These are phyloP conservation scores for Xanthorhoe designata DNA, from an alignment of 2,888 invertebrate species.

Conservation along the genomic window DNA sequence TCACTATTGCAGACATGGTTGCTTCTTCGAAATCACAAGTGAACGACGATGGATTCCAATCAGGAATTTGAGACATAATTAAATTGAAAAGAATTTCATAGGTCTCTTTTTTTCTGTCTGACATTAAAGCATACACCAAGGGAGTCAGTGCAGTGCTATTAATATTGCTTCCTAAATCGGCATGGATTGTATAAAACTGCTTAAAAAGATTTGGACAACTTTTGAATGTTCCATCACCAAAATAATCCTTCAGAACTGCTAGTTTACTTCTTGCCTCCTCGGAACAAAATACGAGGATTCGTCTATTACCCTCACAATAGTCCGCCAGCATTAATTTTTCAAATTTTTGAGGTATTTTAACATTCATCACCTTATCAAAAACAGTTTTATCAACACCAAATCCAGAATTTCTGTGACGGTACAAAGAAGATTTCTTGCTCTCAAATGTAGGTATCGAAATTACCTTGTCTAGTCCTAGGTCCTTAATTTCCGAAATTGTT, in stretches of 20 bases:
- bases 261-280: background rate
- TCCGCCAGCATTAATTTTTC: background rate
- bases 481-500: too few relatives aligned
- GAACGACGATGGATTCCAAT: background rate
- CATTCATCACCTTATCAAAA: background rate
- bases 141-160: constrained; percentile 10
- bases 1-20: constrained; percentile 18
- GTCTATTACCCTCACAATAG: background rate
- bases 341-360: background rate
- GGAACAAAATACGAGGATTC: background rate
- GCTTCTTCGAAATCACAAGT: constrained; percentile 29
- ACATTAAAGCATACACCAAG: constrained; percentile 19
- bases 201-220: constrained; percentile 24
- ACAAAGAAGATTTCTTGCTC: too few relatives aligned
- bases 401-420: background rate
- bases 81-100: too few relatives aligned
- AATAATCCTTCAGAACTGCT: background rate
- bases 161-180: constrained; percentile 14
- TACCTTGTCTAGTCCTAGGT: too few relatives aligned
- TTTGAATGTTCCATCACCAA: constrained; percentile 25
- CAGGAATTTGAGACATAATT: too few relatives aligned
- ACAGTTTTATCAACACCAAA: background rate
- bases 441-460: too few relatives aligned
- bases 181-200: constrained; percentile 24
- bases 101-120: constrained; percentile 16